Evolutionary conservation across 2,113 vertebrate genomes (phyloP).

Genomic region (Motacilla tschutschensis): DNA sequence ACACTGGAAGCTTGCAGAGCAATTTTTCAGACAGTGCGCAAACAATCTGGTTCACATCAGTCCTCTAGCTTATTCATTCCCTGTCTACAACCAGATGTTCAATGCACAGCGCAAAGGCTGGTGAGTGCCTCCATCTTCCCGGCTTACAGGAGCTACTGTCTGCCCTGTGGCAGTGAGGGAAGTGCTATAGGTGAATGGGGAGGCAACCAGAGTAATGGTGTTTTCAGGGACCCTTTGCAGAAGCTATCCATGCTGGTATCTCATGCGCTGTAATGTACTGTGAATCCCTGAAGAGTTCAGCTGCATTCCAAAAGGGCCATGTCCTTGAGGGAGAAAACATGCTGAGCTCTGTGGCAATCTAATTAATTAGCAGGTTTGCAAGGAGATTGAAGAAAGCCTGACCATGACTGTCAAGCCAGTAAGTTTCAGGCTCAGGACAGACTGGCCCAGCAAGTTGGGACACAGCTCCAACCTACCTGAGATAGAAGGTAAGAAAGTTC

Average conservation of each 20-base stretch:
- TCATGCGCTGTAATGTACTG: neutral
- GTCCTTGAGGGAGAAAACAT: neutral
- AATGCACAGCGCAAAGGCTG: neutral
- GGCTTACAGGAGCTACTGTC: neutral
- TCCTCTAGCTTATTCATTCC: conserved; percentile 1
- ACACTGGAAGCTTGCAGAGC: neutral
- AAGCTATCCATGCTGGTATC: neutral
- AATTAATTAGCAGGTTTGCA: neutral
- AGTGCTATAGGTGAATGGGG: neutral
- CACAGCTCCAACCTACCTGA: neutral
- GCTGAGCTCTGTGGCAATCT: neutral
- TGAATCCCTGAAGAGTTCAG: neutral
- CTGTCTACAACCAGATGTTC: conserved; percentile 22
- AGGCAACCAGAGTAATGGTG: neutral
- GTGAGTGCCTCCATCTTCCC: neutral
- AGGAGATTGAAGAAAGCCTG: neutral
- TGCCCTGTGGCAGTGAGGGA: neutral
- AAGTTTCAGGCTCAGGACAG: neutral
- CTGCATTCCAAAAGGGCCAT: neutral
- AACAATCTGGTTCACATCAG: conserved; percentile 32
- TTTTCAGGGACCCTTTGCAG: neutral
- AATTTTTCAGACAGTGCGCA: conserved; percentile 4
- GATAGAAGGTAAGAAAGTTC: neutral
- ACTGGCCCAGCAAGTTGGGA: neutral
- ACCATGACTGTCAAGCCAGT: neutral